A percentile compares a stretch with the other conserved stretches of the same genome.
These are phyloP conservation scores for Drosophila insularis DNA, from an alignment of 1,140 invertebrate species.

Conservation along the genomic window DNA sequence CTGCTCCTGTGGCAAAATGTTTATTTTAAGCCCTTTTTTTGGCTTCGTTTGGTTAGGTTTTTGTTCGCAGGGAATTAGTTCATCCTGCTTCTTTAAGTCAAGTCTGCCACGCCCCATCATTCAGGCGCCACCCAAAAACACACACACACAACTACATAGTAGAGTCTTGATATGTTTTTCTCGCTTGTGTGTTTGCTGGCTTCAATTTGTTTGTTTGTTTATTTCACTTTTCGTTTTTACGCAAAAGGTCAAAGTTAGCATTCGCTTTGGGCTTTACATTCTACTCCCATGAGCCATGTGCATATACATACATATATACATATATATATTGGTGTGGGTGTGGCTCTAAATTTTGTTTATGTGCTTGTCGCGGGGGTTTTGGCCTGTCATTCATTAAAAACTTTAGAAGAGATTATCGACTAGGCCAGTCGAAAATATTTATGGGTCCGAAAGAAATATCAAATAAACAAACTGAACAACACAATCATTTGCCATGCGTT, in stretches of 20 bases:
- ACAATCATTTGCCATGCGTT: not conserved
- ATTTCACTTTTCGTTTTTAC: constrained; percentile 58
- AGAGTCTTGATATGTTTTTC: constrained; percentile 2
- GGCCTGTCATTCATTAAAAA: constrained; percentile 55
- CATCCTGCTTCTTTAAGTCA: constrained; percentile 38
- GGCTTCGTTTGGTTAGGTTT: constrained; percentile 10
- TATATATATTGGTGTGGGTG: constrained; percentile 20
- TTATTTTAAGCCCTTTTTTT: constrained; percentile 48
- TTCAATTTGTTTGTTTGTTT: constrained; percentile 78
- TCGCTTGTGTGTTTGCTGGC: constrained; percentile 53
- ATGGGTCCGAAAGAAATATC: constrained; percentile 21
- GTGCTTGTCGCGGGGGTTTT: constrained; percentile 30
- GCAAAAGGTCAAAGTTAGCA: constrained; percentile 68
- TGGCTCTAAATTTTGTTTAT: constrained; percentile 62
- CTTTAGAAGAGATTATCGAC: constrained; percentile 54
- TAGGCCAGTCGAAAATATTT: constrained; percentile 51
- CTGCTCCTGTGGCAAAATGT: constrained; percentile 30
- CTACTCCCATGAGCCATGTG: constrained; percentile 10
- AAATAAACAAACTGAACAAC: constrained; percentile 12
- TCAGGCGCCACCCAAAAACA: constrained; percentile 41
- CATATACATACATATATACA: not conserved
- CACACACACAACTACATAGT: not conserved
- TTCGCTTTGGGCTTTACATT: constrained; percentile 26
- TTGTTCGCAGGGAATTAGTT: constrained; percentile 52
- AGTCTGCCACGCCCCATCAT: constrained; percentile 57